Percentiles rank a stretch among this genome's conserved stretches.
phyloP scores from a whole-genome alignment of 2,797 vertebrate genomes.

The Gadopsis marmoratus region DNA sequence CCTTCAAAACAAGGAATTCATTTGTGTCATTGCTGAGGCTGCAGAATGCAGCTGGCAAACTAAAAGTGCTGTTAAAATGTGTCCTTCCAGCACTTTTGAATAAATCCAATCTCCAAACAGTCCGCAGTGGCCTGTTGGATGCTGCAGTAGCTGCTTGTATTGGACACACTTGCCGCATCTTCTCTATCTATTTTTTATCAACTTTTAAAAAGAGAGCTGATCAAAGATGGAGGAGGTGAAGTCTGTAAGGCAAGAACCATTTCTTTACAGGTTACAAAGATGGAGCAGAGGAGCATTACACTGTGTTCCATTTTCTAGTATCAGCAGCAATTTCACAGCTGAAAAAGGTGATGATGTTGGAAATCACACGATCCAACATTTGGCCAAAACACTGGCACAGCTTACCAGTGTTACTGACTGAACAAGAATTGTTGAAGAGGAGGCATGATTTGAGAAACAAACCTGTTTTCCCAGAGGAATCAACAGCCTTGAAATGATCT shows the following conservation, averaged over 20 bases:
- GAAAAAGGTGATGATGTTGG: constrained; percentile 21
- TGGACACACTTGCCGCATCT: constrained; percentile 16
- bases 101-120: constrained; percentile 42
- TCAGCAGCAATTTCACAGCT: constrained; percentile 5
- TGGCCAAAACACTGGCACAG: constrained; percentile 29
- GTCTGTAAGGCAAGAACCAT: constrained; percentile 20
- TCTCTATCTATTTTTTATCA: constrained; percentile 6
- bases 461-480: constrained; percentile 26
- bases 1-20: constrained; percentile 9
- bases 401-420: constrained; percentile 32
- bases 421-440: constrained; percentile 13
- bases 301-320: constrained; percentile 33
- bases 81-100: constrained; percentile 43
- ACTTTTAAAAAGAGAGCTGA: constrained; percentile 42
- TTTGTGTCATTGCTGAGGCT: constrained; percentile 26
- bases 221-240: constrained; percentile 52
- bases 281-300: constrained; percentile 19
- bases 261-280: constrained; percentile 50
- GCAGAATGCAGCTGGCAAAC: constrained; percentile 22
- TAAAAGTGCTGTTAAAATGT: constrained; percentile 38
- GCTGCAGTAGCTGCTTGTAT: constrained; percentile 21
- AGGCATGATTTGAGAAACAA: constrained; percentile 29
- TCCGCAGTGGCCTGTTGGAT: constrained; percentile 3
- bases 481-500: constrained; percentile 27
- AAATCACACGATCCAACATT: constrained; percentile 43